phyloP scores from a whole-genome alignment of 2,888 invertebrate genomes.

The Mamestra brassicae region DNA sequence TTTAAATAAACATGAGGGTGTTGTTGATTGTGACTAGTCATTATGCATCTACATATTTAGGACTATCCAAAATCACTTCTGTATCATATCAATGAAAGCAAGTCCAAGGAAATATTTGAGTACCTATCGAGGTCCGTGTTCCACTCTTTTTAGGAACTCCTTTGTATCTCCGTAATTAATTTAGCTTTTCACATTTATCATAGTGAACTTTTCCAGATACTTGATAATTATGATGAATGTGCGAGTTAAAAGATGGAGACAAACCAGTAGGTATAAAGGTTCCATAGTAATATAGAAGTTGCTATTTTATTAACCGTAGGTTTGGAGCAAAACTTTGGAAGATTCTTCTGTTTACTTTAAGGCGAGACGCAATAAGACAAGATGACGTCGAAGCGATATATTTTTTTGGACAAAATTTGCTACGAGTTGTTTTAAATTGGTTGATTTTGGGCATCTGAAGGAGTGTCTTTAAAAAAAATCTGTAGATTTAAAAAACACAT shows the following conservation, averaged over 20 bases:
- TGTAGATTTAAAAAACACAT: constrained; percentile 65
- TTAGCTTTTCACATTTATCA: neutral
- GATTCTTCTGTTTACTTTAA: neutral
- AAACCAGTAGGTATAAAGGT: neutral
- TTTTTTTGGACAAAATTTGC: too few relatives aligned
- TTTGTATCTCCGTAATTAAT: neutral
- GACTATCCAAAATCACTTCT: too few relatives aligned
- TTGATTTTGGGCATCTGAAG: too few relatives aligned
- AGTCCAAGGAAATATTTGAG: neutral
- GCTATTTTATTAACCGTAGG: too few relatives aligned
- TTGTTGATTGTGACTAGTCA: too few relatives aligned
- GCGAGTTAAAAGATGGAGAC: neutral
- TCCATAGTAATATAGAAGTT: too few relatives aligned
- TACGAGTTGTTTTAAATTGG: neutral
- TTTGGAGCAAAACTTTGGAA: neutral
- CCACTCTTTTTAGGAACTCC: neutral
- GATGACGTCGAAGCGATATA: too few relatives aligned
- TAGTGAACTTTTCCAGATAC: neutral
- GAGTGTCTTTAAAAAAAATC: constrained; percentile 48
- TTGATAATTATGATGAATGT: neutral
- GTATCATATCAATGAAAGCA: too few relatives aligned
- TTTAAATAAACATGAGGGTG: too few relatives aligned
- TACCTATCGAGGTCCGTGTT: neutral
- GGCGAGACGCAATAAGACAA: neutral
- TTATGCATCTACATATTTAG: too few relatives aligned